Evolutionary conservation across 2,888 invertebrate genomes (phyloP), one percentile per base, ranked within the genome.

Genomic region (Perdita meconis): DNA sequence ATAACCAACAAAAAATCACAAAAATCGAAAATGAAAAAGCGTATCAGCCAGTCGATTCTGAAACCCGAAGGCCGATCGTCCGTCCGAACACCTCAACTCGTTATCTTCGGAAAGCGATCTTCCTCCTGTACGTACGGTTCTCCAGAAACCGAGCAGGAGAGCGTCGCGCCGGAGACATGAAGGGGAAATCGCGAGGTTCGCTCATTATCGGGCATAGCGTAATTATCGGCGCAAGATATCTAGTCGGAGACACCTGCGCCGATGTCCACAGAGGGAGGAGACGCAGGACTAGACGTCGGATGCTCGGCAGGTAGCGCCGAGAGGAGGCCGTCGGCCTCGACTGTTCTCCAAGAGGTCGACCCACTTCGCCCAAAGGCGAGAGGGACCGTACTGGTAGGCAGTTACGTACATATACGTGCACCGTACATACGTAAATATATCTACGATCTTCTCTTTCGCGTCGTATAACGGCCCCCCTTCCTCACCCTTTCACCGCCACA

Each of bases 361-460:
- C 89, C 89, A 89, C 89, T 89, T 89, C 84, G 88, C 87, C 83
- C 83, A 80, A 86, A 88, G 87, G 84, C 89, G 87, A 89, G 88
- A 87, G 88, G 87, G 85, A 88, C 87, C 85, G 86, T 85, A 84
- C 85, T 84, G 88, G 83, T 79, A 72, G 76, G 57, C 81, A 81
- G 86, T 82, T 84, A 81, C 84, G 82, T 80, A 77, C 81, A 65
- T 81, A 81, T 73, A 74, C 67, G 56, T 75, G 71, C 72, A 66
- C 59, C 73, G 71, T 79, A 70, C 66, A 63, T 67, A 75, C 74
- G 68, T 78, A 75, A 79, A 79, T 76, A 68, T 80, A 73, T 75
- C 74, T 70, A 81, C 80, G 81, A 70, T 76, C 77, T 77, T 71
- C 78, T 80, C 80, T 78, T 78, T 82, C n/a, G 73, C 56, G 69